Percentiles rank a stretch among this genome's conserved stretches.
These are phyloP conservation scores for Brachyopa scutellaris DNA, from an alignment of 2,888 invertebrate genomes.

Conservation along the genomic window DNA sequence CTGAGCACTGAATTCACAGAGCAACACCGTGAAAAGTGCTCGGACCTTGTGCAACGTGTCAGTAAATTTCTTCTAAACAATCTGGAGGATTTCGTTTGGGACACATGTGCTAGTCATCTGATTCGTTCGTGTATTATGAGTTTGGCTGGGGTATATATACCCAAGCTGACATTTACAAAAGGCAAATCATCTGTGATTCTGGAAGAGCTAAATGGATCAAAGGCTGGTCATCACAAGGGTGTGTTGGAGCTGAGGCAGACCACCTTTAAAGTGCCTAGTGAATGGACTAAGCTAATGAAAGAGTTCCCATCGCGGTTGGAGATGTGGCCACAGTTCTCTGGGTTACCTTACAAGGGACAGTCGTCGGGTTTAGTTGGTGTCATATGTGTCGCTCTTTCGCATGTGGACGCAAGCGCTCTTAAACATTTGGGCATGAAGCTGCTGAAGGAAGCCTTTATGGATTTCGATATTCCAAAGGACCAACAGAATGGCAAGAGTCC, in stretches of 20 bases:
- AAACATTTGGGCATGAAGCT: constrained; percentile 86
- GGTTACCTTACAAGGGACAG: constrained; percentile 86
- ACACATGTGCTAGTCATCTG: constrained; percentile 89
- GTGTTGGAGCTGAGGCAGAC: constrained; percentile 59
- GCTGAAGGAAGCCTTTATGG: constrained; percentile 83
- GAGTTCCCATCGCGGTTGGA: constrained; percentile 86
- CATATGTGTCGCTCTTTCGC: constrained; percentile 83
- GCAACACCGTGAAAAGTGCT: constrained; percentile 84
- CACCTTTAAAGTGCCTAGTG: constrained; percentile 83
- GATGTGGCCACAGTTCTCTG: constrained; percentile 90
- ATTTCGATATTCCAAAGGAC: constrained; percentile 55
- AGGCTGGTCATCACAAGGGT: background rate
- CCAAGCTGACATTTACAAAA: constrained; percentile 82
- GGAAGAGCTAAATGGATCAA: constrained; percentile 19
- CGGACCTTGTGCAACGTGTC: constrained; percentile 86
- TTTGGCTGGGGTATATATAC: constrained; percentile 85
- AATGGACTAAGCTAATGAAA: constrained; percentile 85
- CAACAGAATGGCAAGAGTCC: background rate
- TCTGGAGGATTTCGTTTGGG: constrained; percentile 91
- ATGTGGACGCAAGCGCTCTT: constrained; percentile 84
- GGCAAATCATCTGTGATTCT: constrained; percentile 79
- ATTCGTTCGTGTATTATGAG: constrained; percentile 88
- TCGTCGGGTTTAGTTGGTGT: constrained; percentile 89
- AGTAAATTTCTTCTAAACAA: constrained; percentile 91
- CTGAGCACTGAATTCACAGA: constrained; percentile 79